Percentiles rank a stretch among this genome's conserved stretches.
phyloP scores from a whole-genome alignment of 2,888 invertebrate species.

The Drosophila pseudotakahashii region DNA sequence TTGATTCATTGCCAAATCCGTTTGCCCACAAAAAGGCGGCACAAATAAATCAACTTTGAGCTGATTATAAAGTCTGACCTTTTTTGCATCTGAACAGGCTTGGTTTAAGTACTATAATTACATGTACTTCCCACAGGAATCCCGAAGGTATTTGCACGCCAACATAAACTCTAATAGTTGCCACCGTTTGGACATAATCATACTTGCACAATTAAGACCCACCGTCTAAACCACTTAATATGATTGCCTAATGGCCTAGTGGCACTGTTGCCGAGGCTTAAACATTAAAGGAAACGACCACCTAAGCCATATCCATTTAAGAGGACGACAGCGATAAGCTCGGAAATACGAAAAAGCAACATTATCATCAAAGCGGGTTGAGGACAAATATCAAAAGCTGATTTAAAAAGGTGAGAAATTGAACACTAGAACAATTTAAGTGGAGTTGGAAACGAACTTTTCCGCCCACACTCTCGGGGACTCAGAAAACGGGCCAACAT shows the following conservation, averaged over 20 bases:
- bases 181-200: conserved; percentile 31
- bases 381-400: background rate
- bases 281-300: conserved; percentile 48
- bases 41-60: background rate
- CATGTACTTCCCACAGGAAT: background rate
- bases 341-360: conserved; percentile 25
- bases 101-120: conserved; percentile 12
- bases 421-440: conserved; percentile 14
- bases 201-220: conserved; percentile 49
- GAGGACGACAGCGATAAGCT: conserved; percentile 34
- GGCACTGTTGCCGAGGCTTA: conserved; percentile 1
- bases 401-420: conserved; percentile 5
- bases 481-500: background rate
- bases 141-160: conserved; percentile 13
- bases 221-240: conserved; percentile 54
- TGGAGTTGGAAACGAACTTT: background rate
- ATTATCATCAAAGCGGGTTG: conserved; percentile 25
- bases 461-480: background rate
- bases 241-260: conserved; percentile 59
- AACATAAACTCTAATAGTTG: conserved; percentile 10
- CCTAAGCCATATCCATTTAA: conserved; percentile 37
- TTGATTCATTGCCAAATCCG: conserved; percentile 4
- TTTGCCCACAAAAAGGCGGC: conserved; percentile 23
- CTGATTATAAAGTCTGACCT: conserved; percentile 13
- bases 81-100: background rate